A percentile compares a stretch with the other conserved stretches of the same genome.
Evolutionary conservation across 1,140 invertebrate species (phyloP).

Genomic region (Harpegnathos saltator): DNA sequence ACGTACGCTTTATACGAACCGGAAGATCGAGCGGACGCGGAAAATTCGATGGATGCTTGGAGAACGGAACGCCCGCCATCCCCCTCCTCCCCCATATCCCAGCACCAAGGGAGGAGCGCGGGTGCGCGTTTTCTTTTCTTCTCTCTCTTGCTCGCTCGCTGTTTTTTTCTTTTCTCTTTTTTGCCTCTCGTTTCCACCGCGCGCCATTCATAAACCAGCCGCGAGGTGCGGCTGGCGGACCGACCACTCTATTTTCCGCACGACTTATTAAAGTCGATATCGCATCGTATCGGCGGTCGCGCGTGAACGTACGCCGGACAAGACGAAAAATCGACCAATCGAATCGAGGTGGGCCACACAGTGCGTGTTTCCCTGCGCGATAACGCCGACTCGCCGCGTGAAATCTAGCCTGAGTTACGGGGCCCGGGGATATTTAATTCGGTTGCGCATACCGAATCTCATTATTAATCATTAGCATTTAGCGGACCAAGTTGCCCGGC

Average conservation of each 20-base stretch:
- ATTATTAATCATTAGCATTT: too few species aligned
- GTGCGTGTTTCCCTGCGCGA: background rate
- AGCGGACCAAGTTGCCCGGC: too few species aligned
- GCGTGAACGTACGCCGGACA: slow-evolving; percentile 14
- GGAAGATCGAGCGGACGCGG: slow-evolving; percentile 6
- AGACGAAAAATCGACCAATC: slow-evolving; percentile 36
- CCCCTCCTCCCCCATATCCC: background rate
- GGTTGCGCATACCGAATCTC: too few species aligned
- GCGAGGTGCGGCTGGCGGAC: slow-evolving; percentile 14
- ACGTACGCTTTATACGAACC: slow-evolving; percentile 39
- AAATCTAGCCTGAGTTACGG: background rate
- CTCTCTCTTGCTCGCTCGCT: too few species aligned
- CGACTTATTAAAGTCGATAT: slow-evolving; percentile 62
- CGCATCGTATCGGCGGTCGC: slow-evolving; percentile 38
- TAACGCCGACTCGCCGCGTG: background rate
- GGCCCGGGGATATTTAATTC: too few species aligned
- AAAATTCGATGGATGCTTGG: slow-evolving; percentile 36
- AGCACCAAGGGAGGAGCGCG: background rate
- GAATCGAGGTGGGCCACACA: background rate
- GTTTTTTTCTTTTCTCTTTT: slow-evolving; percentile 29
- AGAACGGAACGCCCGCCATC: too few species aligned
- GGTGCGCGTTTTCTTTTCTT: too few species aligned
- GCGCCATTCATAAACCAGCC: slow-evolving; percentile 55
- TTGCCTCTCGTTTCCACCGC: slow-evolving; percentile 21
- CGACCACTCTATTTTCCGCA: slow-evolving; percentile 44